Conservation (phyloP, 2,888 invertebrate species). For the Pachydiplax longipennis region DNA sequence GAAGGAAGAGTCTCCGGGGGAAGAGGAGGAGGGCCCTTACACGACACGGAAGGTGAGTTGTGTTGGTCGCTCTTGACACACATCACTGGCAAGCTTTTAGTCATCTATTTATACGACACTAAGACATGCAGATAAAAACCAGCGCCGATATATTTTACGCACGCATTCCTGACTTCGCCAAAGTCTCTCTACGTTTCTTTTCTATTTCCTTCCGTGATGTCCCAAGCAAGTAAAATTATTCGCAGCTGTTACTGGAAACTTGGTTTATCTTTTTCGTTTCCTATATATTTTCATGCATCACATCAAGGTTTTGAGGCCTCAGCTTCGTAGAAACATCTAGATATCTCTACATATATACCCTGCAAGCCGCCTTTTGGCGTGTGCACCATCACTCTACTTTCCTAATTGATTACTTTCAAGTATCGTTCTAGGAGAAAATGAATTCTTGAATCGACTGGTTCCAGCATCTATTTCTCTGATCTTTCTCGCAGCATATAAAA, state of each 20-base stretch:
- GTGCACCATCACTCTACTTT: too few species aligned
- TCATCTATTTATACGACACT: not conserved
- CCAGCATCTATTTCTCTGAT: too few species aligned
- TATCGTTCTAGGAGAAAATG: too few species aligned
- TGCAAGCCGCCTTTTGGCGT: too few species aligned
- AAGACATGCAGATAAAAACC: not conserved
- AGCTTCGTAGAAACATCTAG: too few species aligned
- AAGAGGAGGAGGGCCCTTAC: not conserved
- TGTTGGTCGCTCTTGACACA: not conserved
- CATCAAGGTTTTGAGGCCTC: too few species aligned
- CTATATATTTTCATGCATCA: too few species aligned
- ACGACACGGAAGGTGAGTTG: not conserved
- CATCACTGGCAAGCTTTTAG: not conserved
- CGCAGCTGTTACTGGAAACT: not conserved
- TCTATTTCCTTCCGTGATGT: not conserved
- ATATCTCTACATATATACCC: too few species aligned
- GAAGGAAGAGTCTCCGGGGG: not conserved
- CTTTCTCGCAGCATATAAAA: too few species aligned
- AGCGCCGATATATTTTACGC: not conserved
- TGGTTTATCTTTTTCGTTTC: too few species aligned
- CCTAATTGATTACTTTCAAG: too few species aligned
- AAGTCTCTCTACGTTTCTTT: not conserved
- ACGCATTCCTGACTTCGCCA: not conserved
- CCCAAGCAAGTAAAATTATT: not conserved
- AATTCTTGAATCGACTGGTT: too few species aligned